These are phyloP conservation scores for Gobio occitaniae DNA, from an alignment of 2,797 vertebrate genomes.

Conservation along the genomic window DNA sequence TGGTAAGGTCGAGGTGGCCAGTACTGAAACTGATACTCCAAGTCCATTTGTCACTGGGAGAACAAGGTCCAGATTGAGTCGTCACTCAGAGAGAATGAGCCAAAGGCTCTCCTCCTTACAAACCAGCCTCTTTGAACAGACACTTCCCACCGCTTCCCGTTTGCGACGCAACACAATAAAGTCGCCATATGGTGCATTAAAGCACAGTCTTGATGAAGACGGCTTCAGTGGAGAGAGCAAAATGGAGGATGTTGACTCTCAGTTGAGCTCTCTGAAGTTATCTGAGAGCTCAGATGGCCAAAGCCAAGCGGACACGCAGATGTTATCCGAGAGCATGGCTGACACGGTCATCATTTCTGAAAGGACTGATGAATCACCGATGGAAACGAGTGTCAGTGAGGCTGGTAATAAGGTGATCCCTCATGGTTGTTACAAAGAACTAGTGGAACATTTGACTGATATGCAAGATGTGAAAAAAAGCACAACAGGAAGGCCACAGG, in stretches of 20 bases:
- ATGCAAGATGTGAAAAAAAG: background rate
- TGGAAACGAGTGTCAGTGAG: background rate
- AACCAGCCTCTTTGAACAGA: slow-evolving; percentile 76
- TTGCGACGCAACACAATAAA: slow-evolving; percentile 64
- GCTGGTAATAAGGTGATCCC: background rate
- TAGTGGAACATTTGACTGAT: slow-evolving; percentile 6
- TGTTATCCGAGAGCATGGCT: slow-evolving; percentile 53
- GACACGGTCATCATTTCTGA: slow-evolving; percentile 64
- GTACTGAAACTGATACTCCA: background rate
- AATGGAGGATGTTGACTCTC: background rate
- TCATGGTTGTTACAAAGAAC: background rate
- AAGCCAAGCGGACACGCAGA: slow-evolving; percentile 64
- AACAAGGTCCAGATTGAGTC: slow-evolving; percentile 78
- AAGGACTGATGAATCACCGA: slow-evolving; percentile 60
- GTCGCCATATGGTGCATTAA: slow-evolving; percentile 35
- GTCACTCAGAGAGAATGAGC: slow-evolving; percentile 68
- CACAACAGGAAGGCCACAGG: slow-evolving; percentile 59
- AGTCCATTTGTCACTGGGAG: slow-evolving; percentile 82
- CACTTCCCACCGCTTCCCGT: slow-evolving; percentile 74
- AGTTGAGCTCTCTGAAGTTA: slow-evolving; percentile 35
- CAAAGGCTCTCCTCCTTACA: slow-evolving; percentile 51
- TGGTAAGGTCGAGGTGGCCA: background rate
- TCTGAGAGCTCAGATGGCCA: slow-evolving; percentile 31
- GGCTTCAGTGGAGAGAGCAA: background rate
- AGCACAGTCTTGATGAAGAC: background rate